A percentile compares a stretch with the other conserved stretches of the same genome.
These are phyloP conservation scores for Natrix natrix DNA, from an alignment of 2,797 vertebrate species.

Conservation along the genomic window DNA sequence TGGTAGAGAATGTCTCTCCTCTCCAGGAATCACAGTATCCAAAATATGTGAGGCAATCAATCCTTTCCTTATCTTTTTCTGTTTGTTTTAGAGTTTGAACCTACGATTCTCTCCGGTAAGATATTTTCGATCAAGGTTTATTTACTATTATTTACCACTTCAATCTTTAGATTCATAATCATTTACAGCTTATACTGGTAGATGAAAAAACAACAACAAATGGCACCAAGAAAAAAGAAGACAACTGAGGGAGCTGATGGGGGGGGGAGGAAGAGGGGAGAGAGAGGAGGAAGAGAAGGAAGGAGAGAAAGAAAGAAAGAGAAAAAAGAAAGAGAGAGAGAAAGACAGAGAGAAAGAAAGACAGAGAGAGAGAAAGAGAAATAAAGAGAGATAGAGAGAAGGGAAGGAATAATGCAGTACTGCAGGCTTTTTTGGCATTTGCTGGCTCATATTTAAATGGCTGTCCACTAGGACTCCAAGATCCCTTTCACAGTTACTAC, in stretches of 20 bases:
- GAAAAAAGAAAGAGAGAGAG: rapidly evolving
- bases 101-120: not conserved
- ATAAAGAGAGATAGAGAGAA: too few species aligned
- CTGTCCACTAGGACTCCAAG: too few species aligned
- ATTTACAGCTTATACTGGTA: not conserved
- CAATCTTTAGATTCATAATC: not conserved
- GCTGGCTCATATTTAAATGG: too few species aligned
- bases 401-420: too few species aligned
- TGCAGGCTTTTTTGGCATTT: too few species aligned
- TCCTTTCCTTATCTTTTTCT: not conserved
- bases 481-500: too few species aligned
- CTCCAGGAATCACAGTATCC: not conserved
- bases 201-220: not conserved
- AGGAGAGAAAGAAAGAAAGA: not conserved
- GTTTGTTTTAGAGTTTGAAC: not conserved
- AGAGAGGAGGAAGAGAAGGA: not conserved
- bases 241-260: not conserved
- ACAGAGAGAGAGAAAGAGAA: too few species aligned
- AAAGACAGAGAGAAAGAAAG: too few species aligned
- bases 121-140: not conserved
- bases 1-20: not conserved
- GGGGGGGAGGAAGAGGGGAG: too few species aligned
- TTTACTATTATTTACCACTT: not conserved
- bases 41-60: not conserved
- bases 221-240: not conserved